phyloP scores from a whole-genome alignment of 2,797 vertebrate genomes.

The Sphaeramia orbicularis region DNA sequence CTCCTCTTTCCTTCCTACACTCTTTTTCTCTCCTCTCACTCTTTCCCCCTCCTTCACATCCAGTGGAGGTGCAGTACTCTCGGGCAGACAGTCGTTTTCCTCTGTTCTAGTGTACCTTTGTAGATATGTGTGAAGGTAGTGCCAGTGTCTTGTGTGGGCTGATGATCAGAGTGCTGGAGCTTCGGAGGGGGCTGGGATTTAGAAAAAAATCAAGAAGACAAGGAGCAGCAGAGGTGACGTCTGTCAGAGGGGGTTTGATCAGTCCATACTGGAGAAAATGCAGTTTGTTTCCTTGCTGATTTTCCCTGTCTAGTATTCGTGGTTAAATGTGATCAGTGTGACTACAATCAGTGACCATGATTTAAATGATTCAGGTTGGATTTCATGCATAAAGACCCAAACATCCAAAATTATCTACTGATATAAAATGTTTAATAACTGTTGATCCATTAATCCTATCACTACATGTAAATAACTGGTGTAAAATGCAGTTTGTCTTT shows the following conservation, averaged over 20 bases:
- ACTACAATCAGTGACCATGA: conserved; percentile 6
- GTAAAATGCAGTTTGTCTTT: no score
- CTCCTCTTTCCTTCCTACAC: conserved; percentile 22
- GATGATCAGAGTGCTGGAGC: conserved; percentile 52
- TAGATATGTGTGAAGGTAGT: conserved; percentile 36
- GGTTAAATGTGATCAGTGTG: conserved; percentile 11
- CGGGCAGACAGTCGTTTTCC: conserved; percentile 43
- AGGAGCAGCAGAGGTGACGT: conserved; percentile 51
- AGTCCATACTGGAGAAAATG: conserved; percentile 25
- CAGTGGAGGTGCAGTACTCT: conserved; percentile 33
- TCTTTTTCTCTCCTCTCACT: conserved; percentile 16
- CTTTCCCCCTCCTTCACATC: conserved; percentile 28
- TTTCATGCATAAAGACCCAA: not conserved
- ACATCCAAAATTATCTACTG: no score
- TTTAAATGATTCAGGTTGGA: conserved; percentile 1
- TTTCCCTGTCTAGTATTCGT: not conserved
- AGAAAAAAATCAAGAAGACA: conserved; percentile 44
- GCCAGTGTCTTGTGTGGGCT: conserved; percentile 58
- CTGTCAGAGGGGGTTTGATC: conserved; percentile 60
- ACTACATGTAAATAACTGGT: no score
- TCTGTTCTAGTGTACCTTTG: conserved; percentile 37
- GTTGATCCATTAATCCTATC: no score
- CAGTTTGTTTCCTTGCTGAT: conserved; percentile 14
- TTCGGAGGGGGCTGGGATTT: conserved; percentile 40
- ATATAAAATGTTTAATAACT: no score